A percentile compares a stretch with the other conserved stretches of the same genome.
Evolutionary conservation across 2,113 vertebrate species (phyloP).

Genomic region (Nycticorax nycticorax): DNA sequence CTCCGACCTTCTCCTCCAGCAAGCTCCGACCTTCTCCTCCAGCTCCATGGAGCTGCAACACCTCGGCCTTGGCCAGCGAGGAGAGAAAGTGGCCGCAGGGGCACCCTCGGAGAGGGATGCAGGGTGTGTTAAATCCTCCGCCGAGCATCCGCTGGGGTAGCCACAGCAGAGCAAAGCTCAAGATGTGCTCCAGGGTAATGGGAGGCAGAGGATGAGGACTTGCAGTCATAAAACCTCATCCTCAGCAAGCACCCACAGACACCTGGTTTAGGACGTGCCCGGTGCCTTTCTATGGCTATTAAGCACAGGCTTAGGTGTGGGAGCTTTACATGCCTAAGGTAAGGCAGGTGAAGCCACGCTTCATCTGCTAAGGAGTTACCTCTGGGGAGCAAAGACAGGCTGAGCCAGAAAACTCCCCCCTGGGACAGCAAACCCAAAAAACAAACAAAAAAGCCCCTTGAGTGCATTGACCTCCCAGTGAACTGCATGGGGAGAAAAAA

Average conservation of each 20-base stretch:
- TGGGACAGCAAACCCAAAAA: not conserved
- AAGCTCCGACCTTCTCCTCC: not conserved
- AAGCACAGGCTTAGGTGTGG: not conserved
- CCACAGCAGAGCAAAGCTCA: not conserved
- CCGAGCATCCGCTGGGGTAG: not conserved
- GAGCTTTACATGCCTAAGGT: not conserved
- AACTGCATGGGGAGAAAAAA: not conserved
- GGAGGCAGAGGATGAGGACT: not conserved
- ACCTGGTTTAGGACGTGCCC: not conserved
- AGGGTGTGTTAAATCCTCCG: not conserved
- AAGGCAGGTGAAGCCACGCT: not conserved
- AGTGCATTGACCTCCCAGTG: not conserved
- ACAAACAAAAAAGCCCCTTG: not conserved
- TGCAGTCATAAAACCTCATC: not conserved
- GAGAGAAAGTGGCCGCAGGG: not conserved
- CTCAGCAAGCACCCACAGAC: not conserved
- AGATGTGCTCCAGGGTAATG: not conserved
- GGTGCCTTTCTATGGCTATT: not conserved
- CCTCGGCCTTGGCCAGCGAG: not conserved
- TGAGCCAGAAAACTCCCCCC: not conserved
- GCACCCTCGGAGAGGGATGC: fast-evolving
- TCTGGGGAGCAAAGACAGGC: not conserved
- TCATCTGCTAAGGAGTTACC: not conserved
- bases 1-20: not conserved
- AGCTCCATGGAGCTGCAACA: not conserved